Base-by-base conservation (phyloP, 2,113 vertebrate genomes). In the Epinephelus cyanopodus region DNA sequence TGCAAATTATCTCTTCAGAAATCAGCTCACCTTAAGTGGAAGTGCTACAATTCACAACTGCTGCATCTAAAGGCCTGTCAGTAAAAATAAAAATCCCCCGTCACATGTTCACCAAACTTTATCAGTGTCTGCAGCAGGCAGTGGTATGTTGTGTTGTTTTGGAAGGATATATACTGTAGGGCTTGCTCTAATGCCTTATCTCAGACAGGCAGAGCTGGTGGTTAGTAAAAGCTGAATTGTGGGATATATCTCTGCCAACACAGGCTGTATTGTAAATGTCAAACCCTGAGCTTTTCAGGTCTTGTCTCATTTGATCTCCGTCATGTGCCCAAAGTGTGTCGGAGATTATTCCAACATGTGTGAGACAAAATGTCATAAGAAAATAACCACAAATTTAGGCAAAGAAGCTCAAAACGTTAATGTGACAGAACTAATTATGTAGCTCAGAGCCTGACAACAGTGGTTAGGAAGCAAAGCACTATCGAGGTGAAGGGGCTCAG, bases 121-220 rank as follows among this genome's bases (percentile, higher is more conserved):
- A 83, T 87, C 75, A 54, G 71, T 2, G 25, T 47, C 21, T 45
- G 74, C 82, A 79, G 79, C 76, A 33, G 81, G 67, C 56, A 0
- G 72, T 15, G 27, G 5, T 37, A 12, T 79, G 19, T 61, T 37
- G 39, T 10, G 48, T 84, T 79, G 63, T 74, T 80, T 63, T 68
- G 53, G 64, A 37, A 23, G 58, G 68, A 56, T 63, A 25, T 23
- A 25, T 4, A 67, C 27, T 23, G 63, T 56, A 12, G 37, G 50
- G 8, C n/a, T 47, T 47, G 58, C 47, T 62, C 25, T 57, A 23
- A 29, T 18, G 48, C 47, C 67, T 90, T 84, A 92, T 90, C 87
- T 87, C 68, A 53, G 21, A 48, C 82, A 7, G 58, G 61, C 89
- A 88, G 82, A 72, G 63, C 79, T 56, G 48, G 9, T 47, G 70